These are phyloP conservation scores for Alexandromys fortis DNA, from an alignment of 2,113 vertebrate genomes.

Conservation along the genomic window DNA sequence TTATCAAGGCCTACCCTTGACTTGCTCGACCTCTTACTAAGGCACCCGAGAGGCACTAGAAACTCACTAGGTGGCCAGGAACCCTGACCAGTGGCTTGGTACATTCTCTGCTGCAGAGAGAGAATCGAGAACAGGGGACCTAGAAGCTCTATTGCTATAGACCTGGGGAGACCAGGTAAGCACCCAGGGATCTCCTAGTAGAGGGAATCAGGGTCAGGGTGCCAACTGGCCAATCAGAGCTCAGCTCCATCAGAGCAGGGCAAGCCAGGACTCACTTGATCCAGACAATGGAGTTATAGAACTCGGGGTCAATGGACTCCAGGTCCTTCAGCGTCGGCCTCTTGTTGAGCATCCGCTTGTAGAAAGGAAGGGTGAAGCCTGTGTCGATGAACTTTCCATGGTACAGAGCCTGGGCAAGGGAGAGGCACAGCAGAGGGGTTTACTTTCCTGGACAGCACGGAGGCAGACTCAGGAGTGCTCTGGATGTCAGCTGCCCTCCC, in stretches of 20 bases:
- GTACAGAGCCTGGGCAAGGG: constrained; percentile 91
- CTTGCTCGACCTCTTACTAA: background rate
- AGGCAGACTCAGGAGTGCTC: background rate
- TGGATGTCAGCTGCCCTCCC: background rate
- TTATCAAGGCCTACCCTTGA: background rate
- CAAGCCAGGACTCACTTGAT: constrained; percentile 92
- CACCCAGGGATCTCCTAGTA: background rate
- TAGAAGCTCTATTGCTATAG: background rate
- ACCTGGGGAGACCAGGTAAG: background rate
- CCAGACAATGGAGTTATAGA: constrained; percentile 99
- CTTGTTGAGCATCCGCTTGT: constrained; percentile 99
- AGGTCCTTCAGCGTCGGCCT: constrained; percentile 97
- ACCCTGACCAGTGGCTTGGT: fast-evolving
- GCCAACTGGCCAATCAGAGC: background rate
- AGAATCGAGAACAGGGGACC: background rate
- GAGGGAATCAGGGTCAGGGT: background rate
- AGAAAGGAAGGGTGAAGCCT: constrained; percentile 98
- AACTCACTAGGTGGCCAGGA: background rate
- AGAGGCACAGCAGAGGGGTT: background rate
- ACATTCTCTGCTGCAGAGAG: background rate
- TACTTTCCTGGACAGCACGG: background rate
- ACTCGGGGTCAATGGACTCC: constrained; percentile 98
- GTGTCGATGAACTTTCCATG: constrained; percentile 99
- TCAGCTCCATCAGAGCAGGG: fast-evolving
- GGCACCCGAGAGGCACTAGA: background rate